These are phyloP conservation scores for Xanthorhoe spadicearia DNA, from an alignment of 2,888 invertebrate genomes.

Conservation along the genomic window DNA sequence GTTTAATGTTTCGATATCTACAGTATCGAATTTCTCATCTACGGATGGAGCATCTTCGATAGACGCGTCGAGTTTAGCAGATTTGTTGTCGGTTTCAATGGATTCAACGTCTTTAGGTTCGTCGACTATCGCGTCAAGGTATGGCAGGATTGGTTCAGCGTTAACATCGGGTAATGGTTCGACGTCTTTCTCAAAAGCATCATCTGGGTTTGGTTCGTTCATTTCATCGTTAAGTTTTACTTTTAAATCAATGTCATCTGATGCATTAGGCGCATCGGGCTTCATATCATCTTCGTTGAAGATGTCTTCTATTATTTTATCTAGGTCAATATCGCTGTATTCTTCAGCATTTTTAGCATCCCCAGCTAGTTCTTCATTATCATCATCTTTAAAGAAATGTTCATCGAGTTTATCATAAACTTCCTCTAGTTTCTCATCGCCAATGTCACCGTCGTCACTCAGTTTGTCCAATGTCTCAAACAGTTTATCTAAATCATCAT, in stretches of 20 bases:
- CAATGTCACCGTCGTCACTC: conserved; percentile 41
- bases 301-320: conserved; percentile 42
- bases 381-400: conserved; percentile 29
- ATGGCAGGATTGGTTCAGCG: conserved; percentile 41
- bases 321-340: conserved; percentile 47
- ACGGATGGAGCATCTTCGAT: conserved; percentile 15
- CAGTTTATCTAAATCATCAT: conserved; percentile 62
- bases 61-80: conserved; percentile 31
- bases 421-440: conserved; percentile 34
- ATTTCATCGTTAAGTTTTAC: conserved; percentile 32
- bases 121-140: conserved; percentile 57
- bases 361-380: conserved; percentile 34
- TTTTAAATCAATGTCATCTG: conserved; percentile 25
- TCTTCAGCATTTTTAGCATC: conserved; percentile 27
- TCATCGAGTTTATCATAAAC: conserved; percentile 38
- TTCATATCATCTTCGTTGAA: conserved; percentile 34
- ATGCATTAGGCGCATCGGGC: conserved; percentile 25
- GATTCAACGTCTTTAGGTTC: conserved; percentile 35
- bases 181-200: conserved; percentile 33
- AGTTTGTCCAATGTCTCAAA: conserved; percentile 62
- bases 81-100: conserved; percentile 25
- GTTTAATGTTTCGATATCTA: conserved; percentile 49
- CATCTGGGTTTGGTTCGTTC: conserved; percentile 39
- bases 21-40: conserved; percentile 6
- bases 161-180: conserved; percentile 25